These are phyloP conservation scores for Ciconia stormi DNA, from an alignment of 2,113 vertebrate species.

Conservation along the genomic window DNA sequence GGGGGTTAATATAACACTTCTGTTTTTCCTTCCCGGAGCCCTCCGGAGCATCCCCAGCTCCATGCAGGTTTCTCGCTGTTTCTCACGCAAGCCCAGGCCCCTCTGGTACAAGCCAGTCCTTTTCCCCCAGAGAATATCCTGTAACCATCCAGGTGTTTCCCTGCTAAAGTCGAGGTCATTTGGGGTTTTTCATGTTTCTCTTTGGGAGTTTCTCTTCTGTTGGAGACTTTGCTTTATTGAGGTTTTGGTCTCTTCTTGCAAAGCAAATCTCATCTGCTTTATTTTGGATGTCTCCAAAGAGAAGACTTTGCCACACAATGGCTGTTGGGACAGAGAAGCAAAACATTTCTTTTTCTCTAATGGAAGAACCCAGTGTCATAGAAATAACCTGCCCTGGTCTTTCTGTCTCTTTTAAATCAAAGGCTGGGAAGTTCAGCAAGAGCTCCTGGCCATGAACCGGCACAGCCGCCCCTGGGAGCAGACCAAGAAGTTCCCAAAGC, in stretches of 20 bases:
- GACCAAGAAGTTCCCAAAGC: not conserved
- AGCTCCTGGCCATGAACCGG: not conserved
- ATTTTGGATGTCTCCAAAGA: not conserved
- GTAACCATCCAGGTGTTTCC: not conserved
- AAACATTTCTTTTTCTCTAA: not conserved
- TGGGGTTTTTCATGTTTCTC: not conserved
- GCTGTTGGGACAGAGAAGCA: accelerated
- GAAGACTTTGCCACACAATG: not conserved
- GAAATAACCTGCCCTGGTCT: not conserved
- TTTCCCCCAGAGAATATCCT: not conserved
- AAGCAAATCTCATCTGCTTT: not conserved
- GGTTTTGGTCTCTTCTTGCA: not conserved
- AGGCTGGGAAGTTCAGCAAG: not conserved
- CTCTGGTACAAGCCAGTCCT: not conserved
- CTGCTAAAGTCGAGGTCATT: not conserved
- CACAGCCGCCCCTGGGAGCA: not conserved
- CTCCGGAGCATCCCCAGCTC: not conserved
- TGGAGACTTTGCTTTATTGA: not conserved
- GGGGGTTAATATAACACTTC: not conserved
- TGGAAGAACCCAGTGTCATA: not conserved
- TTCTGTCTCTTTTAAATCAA: not conserved
- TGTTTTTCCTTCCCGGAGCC: not conserved
- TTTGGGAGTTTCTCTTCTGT: not conserved
- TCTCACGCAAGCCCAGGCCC: not conserved
- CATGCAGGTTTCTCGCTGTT: accelerated